phyloP scores from a whole-genome alignment of 2,113 vertebrate genomes.

The Dromas ardeola region DNA sequence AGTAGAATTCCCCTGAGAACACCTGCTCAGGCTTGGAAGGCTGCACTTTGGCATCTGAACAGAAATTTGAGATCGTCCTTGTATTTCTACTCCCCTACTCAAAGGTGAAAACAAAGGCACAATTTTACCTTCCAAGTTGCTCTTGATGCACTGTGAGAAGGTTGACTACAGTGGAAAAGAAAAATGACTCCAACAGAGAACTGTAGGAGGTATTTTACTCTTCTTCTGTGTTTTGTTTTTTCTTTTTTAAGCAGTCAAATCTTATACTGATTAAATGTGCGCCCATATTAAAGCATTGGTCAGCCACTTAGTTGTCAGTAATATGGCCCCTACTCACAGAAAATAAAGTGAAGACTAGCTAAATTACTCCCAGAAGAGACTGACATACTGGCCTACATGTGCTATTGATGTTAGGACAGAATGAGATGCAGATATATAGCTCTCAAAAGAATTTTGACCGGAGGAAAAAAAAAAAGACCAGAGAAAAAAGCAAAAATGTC shows the following conservation, averaged over 20 bases:
- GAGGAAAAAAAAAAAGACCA: neutral
- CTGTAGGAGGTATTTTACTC: neutral
- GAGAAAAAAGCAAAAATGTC: neutral
- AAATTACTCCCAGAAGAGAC: neutral
- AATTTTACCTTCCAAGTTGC: neutral
- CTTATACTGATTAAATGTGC: neutral
- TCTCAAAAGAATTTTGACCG: neutral
- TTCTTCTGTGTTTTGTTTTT: neutral
- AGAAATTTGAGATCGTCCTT: neutral
- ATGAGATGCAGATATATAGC: neutral
- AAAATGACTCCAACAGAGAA: neutral
- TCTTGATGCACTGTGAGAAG: neutral
- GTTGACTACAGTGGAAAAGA: neutral
- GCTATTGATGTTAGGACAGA: neutral
- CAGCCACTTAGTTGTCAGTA: neutral
- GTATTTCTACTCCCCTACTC: neutral
- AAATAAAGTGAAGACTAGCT: neutral
- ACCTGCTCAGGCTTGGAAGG: neutral
- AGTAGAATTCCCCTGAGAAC: neutral
- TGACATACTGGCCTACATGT: neutral
- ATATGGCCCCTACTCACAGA: neutral
- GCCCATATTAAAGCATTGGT: neutral
- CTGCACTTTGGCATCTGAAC: neutral
- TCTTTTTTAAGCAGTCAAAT: neutral
- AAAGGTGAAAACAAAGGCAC: neutral